phyloP scores from a whole-genome alignment of 2,113 vertebrate genomes.

The Casuarius casuarius region DNA sequence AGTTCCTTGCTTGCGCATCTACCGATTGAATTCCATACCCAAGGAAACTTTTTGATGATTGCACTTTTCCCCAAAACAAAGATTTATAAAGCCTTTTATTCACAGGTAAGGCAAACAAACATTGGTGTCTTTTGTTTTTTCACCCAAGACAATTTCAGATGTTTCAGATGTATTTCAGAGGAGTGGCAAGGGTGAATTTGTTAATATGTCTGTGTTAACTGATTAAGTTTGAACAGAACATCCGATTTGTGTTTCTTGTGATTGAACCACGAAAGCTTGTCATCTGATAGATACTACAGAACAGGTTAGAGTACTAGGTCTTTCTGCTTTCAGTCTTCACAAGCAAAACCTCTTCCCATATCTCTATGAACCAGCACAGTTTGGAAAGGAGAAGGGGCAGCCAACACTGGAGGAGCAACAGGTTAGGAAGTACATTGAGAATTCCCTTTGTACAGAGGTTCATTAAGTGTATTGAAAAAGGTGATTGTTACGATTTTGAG shows the following conservation, averaged over 20 bases:
- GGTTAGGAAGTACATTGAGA: background rate
- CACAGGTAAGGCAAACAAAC: slow-evolving; percentile 79
- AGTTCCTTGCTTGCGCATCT: slow-evolving; percentile 85
- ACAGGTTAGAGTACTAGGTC: background rate
- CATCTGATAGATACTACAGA: background rate
- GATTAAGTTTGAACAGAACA: background rate
- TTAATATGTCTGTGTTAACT: background rate
- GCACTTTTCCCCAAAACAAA: slow-evolving; percentile 88
- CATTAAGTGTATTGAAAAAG: background rate
- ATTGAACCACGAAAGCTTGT: background rate
- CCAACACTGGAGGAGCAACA: background rate
- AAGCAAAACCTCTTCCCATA: background rate
- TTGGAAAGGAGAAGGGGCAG: background rate
- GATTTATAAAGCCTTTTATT: slow-evolving; percentile 90
- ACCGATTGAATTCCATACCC: slow-evolving; percentile 84
- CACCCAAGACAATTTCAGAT: background rate
- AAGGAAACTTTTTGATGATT: slow-evolving; percentile 84
- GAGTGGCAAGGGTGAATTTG: background rate
- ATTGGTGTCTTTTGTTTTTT: background rate
- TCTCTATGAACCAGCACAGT: background rate
- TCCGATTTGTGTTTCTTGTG: background rate
- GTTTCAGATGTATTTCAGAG: background rate
- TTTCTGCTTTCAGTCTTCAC: background rate
- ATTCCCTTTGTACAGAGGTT: background rate
- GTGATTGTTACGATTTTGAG: background rate